Percentiles rank a stretch among this genome's conserved stretches.
These are phyloP conservation scores for Lepus townsendii DNA, from an alignment of 2,797 vertebrate species.

Conservation along the genomic window DNA sequence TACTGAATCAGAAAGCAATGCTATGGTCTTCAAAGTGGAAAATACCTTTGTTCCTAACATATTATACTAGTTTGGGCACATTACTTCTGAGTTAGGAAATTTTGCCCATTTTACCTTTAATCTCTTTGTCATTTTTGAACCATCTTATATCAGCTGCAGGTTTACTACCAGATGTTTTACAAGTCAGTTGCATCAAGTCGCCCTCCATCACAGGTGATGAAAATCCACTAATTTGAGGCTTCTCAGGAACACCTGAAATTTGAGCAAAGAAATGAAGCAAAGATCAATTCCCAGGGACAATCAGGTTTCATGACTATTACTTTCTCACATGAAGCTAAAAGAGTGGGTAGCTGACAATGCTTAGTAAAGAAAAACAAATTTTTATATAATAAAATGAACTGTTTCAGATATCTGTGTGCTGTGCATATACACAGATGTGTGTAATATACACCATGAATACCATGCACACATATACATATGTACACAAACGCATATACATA, in stretches of 20 bases:
- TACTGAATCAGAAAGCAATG: not conserved
- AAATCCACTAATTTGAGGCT: slow-evolving; percentile 97
- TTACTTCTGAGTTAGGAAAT: not conserved
- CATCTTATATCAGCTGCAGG: slow-evolving; percentile 97
- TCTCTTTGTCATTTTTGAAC: slow-evolving; percentile 98
- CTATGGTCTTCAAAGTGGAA: slow-evolving; percentile 27
- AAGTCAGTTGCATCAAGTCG: slow-evolving; percentile 96
- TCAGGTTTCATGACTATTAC: slow-evolving; percentile 2
- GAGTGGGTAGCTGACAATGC: not conserved
- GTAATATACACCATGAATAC: no score
- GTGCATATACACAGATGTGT: not conserved
- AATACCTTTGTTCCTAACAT: not conserved
- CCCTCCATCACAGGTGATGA: slow-evolving; percentile 97
- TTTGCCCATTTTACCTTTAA: slow-evolving; percentile 93
- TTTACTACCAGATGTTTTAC: slow-evolving; percentile 97
- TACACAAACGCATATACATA: not conserved
- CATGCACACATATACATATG: no score
- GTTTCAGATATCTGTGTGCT: not conserved
- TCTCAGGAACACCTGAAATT: slow-evolving; percentile 94
- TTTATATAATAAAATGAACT: not conserved
- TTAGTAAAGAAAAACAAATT: slow-evolving; percentile 39
- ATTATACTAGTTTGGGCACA: not conserved
- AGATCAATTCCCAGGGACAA: not conserved
- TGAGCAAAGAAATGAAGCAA: slow-evolving; percentile 65
- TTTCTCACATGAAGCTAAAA: slow-evolving; percentile 13